Percentiles rank a stretch among this genome's conserved stretches.
Conservation (phyloP, 2,797 vertebrate genomes). For the Balearica regulorum region DNA sequence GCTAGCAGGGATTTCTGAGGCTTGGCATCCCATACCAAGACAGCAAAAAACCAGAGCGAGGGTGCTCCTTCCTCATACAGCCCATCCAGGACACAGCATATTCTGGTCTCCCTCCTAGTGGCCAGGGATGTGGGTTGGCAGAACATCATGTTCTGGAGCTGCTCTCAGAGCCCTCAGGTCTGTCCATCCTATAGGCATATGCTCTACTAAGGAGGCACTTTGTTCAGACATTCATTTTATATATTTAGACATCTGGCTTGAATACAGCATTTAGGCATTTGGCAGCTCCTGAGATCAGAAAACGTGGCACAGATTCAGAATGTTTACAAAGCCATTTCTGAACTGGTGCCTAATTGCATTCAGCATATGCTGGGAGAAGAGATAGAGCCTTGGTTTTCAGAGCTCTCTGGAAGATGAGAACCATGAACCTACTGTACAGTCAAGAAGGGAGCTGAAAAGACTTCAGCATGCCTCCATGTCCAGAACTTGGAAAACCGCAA, state of each 20-base stretch:
- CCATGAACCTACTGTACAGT: neutral
- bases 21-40: neutral
- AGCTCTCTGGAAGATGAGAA: neutral
- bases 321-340: conserved; percentile 36
- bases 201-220: conserved; percentile 21
- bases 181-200: conserved; percentile 22
- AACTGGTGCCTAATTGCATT: conserved; percentile 40
- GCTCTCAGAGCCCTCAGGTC: neutral
- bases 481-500: neutral
- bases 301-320: conserved; percentile 9
- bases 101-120: neutral
- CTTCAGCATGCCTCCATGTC: neutral
- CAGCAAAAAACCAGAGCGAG: neutral
- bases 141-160: conserved; percentile 4
- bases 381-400: neutral
- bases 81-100: neutral
- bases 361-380: conserved; percentile 51
- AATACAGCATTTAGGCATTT: conserved; percentile 40
- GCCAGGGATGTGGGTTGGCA: neutral
- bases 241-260: conserved; percentile 56
- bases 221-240: conserved; percentile 56
- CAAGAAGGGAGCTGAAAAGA: neutral
- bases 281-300: conserved; percentile 35
- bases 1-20: neutral
- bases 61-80: neutral